Evolutionary conservation across 2,113 vertebrate species (phyloP).

Genomic region (Speoplatyrhinus poulsoni): DNA sequence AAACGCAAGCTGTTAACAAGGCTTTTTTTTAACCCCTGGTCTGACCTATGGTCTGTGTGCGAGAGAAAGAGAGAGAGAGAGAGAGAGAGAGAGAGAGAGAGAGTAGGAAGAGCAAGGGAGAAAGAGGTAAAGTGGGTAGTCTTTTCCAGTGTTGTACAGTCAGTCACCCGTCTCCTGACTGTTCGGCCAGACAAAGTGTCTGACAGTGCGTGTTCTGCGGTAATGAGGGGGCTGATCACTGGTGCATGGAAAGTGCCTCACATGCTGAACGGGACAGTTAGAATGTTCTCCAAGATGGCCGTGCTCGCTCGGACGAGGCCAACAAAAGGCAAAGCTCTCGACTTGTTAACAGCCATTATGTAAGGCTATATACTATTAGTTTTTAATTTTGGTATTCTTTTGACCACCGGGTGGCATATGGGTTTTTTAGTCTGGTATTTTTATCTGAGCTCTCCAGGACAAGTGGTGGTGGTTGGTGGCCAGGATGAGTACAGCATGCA

Average conservation of each 20-base stretch:
- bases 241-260: constrained; percentile 40
- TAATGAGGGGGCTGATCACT: constrained; percentile 52
- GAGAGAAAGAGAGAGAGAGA: background rate
- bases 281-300: constrained; percentile 75
- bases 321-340: constrained; percentile 1
- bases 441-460: too few species aligned
- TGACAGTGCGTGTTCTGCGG: constrained; percentile 64
- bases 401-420: too few species aligned
- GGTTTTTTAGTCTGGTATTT: too few species aligned
- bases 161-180: constrained; percentile 62
- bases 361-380: background rate
- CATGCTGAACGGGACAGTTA: constrained; percentile 56
- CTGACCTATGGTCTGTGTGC: background rate
- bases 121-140: constrained; percentile 48
- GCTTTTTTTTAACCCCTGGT: background rate
- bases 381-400: constrained; percentile 1
- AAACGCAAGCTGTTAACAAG: too few species aligned
- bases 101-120: constrained; percentile 17
- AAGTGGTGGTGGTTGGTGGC: too few species aligned
- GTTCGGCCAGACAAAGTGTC: constrained; percentile 69
- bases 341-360: background rate
- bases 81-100: constrained; percentile 37
- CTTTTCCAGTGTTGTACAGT: constrained; percentile 77
- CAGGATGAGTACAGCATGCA: too few species aligned
- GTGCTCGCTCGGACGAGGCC: constrained; percentile 25